Conservation (phyloP, 2,797 vertebrate species). For the Momotus momota region DNA sequence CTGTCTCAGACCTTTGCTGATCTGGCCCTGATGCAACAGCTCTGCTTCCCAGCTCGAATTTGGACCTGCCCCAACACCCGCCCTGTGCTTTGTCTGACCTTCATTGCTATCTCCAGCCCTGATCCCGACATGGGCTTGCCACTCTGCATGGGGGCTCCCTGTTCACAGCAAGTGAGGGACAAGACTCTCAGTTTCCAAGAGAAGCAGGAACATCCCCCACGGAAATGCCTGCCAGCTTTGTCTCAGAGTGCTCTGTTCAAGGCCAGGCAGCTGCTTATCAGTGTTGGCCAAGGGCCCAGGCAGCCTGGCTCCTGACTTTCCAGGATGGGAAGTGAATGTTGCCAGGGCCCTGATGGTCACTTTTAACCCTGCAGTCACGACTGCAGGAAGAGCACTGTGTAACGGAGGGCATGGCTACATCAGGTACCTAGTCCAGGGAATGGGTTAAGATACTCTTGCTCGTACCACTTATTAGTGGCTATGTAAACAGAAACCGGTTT, state of each 20-base stretch:
- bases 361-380: not conserved
- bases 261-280: not conserved
- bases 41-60: not conserved
- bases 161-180: not conserved
- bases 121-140: not conserved
- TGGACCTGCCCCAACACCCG: no score
- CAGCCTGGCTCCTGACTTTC: not conserved
- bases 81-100: not conserved
- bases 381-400: not conserved
- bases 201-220: not conserved
- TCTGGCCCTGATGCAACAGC: not conserved
- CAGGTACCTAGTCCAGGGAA: not conserved
- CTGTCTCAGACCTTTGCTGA: not conserved
- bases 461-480: not conserved
- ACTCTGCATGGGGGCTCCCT: not conserved
- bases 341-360: no score
- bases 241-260: not conserved
- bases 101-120: not conserved
- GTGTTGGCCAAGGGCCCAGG: not conserved
- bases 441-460: not conserved
- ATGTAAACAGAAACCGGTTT: not conserved
- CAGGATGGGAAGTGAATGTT: not conserved
- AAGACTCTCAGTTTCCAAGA: not conserved
- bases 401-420: not conserved
- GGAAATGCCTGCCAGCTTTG: not conserved